These are phyloP conservation scores for Calliphora vicina DNA, from an alignment of 1,140 invertebrate genomes.

Conservation along the genomic window DNA sequence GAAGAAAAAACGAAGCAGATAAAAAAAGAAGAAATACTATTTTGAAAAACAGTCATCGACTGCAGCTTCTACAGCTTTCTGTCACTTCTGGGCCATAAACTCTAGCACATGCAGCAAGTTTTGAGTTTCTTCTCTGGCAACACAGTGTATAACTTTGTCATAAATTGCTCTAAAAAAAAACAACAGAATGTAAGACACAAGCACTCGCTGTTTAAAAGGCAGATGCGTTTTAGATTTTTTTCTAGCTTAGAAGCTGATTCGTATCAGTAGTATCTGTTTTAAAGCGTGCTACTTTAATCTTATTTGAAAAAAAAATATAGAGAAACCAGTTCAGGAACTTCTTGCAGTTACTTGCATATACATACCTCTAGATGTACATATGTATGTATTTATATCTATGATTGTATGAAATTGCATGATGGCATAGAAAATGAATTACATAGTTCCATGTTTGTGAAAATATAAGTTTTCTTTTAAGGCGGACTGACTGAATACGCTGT, in stretches of 20 bases:
- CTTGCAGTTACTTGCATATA: neutral
- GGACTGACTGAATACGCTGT: neutral
- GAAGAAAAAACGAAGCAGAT: neutral
- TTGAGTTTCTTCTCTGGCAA: neutral
- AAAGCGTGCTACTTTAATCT: constrained; percentile 7
- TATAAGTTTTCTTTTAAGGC: neutral
- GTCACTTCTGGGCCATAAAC: too few relatives aligned
- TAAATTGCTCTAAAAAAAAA: neutral
- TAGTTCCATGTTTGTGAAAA: neutral
- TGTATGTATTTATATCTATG: neutral
- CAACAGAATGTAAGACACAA: neutral
- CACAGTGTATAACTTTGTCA: neutral
- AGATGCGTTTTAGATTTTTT: neutral
- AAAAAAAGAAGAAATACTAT: neutral
- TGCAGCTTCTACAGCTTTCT: too few relatives aligned
- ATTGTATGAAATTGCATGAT: neutral
- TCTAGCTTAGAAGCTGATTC: too few relatives aligned
- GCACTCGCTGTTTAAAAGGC: neutral
- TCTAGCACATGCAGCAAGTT: neutral
- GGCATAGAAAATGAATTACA: constrained; percentile 16
- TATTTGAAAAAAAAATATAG: neutral
- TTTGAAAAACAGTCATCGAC: too few relatives aligned
- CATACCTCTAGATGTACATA: too few relatives aligned
- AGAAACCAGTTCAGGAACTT: neutral
- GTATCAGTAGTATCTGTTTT: neutral